phyloP scores from a whole-genome alignment of 2,888 invertebrate genomes.

The Lordiphosa fenestrarum region DNA sequence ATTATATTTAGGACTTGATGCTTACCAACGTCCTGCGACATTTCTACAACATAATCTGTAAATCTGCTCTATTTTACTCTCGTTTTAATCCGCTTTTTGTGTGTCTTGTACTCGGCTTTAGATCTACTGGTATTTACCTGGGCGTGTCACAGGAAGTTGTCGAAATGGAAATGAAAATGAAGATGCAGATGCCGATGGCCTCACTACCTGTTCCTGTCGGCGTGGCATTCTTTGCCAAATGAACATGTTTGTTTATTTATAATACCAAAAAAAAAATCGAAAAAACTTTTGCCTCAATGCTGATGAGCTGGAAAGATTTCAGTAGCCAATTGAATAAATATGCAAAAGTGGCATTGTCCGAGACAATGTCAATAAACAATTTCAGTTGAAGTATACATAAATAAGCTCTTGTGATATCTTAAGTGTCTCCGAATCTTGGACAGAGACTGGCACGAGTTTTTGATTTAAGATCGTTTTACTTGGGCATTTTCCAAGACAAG shows the following conservation, averaged over 20 bases:
- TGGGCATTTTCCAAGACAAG: neutral
- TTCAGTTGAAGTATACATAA: neutral
- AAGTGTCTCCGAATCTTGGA: neutral
- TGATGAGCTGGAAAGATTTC: constrained; percentile 26
- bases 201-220: constrained; percentile 48
- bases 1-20: constrained; percentile 20
- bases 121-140: constrained; percentile 46
- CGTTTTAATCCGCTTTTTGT: constrained; percentile 55
- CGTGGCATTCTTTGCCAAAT: constrained; percentile 25
- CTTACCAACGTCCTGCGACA: constrained; percentile 59
- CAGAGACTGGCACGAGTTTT: constrained; percentile 31
- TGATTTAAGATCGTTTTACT: neutral
- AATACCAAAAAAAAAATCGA: constrained; percentile 26
- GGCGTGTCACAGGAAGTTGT: constrained; percentile 70
- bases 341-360: constrained; percentile 10
- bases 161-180: constrained; percentile 11
- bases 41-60: constrained; percentile 64
- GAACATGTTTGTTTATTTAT: constrained; percentile 63
- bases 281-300: constrained; percentile 23
- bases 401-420: neutral
- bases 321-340: constrained; percentile 47
- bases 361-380: constrained; percentile 36
- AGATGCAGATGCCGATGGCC: neutral
- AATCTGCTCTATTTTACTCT: constrained; percentile 24
- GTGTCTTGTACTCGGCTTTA: constrained; percentile 53